These are phyloP conservation scores for Lutraria rhynchaena DNA, from an alignment of 1,140 invertebrate species.

Conservation along the genomic window DNA sequence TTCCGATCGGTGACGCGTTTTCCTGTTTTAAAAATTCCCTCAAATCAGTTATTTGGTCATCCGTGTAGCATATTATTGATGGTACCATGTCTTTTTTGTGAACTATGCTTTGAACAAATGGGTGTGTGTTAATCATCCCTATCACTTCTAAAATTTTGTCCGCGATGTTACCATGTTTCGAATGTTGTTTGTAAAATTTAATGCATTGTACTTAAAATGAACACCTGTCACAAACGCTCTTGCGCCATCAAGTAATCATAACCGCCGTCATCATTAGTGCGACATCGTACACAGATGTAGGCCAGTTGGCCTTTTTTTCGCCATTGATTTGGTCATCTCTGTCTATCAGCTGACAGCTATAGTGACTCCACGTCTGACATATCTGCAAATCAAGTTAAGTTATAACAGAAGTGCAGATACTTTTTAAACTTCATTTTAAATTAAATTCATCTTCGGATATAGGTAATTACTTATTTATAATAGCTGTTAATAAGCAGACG, in stretches of 20 bases:
- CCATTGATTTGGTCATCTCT: neutral
- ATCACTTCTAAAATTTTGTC: slow-evolving; percentile 11
- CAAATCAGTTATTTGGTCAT: slow-evolving; percentile 24
- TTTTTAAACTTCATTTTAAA: too few species aligned
- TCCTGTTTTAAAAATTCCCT: slow-evolving; percentile 4
- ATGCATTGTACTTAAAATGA: too few species aligned
- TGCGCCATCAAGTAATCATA: slow-evolving; percentile 1
- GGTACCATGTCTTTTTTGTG: neutral
- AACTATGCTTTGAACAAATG: slow-evolving; percentile 3
- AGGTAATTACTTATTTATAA: too few species aligned
- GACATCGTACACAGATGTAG: slow-evolving; percentile 2
- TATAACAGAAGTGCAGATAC: too few species aligned
- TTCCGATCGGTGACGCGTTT: slow-evolving; percentile 13
- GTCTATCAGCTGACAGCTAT: slow-evolving; percentile 1
- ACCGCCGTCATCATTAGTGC: slow-evolving; percentile 1
- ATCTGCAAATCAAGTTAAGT: too few species aligned
- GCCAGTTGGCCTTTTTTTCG: neutral
- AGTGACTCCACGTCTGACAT: slow-evolving; percentile 13
- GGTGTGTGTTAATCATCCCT: slow-evolving; percentile 4
- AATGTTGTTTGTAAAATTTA: too few species aligned
- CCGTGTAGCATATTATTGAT: slow-evolving; percentile 8
- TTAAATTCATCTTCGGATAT: too few species aligned
- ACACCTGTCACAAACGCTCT: neutral
- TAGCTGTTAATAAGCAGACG: too few species aligned
- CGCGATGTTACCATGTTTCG: neutral